Base-by-base conservation (phyloP, 2,888 invertebrate species). In the Limenitis camilla region DNA sequence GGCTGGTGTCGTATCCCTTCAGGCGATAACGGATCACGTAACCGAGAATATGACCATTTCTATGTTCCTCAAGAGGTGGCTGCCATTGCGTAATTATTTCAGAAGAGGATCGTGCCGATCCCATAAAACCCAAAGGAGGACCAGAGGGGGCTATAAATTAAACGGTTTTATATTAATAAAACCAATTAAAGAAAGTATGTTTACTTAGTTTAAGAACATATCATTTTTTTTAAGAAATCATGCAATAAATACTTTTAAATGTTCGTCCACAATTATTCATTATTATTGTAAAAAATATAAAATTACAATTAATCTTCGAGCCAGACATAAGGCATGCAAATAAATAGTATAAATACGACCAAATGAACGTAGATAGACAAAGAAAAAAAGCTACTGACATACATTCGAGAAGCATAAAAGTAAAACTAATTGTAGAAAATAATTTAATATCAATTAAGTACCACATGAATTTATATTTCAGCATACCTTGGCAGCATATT, bases 61-160 rank as follows among this genome's bases (percentile, higher is more conserved):
- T 92, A 69, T 97, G 95, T 71, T 98, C 96, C 69, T 97, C 96
- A 6, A 95, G 85, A 0, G 99, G 99, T 29, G 96, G 96, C 73
- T 96, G 96, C 98, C 98, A 99, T 72, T 97, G 97, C 0, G 98
- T 95, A 67, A 97, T 96, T 55, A 99, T 97, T 80, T 98, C 96
- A 0, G 96, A 96, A 8, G 96, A 94, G 9, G 97, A 96, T 55
- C 97, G 90, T 0, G 98, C 96, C 0, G 96, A 96, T 5, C 97
- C 98, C 64, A 96, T 97, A 69, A 99, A 96, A 30, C 96, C 96
- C 45, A 95, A 90, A 0, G 99, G 99, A 3, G 99, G 96, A 30
- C 97, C 97, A 55, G 97, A 97, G 0, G 99, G 99, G 44, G 98
- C 97, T 97, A 80, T 66, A 72, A 62, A 49, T 43, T 40, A 28